These are phyloP conservation scores for Periophthalmodon schlosseri DNA, from an alignment of 2,113 vertebrate genomes.

Conservation along the genomic window DNA sequence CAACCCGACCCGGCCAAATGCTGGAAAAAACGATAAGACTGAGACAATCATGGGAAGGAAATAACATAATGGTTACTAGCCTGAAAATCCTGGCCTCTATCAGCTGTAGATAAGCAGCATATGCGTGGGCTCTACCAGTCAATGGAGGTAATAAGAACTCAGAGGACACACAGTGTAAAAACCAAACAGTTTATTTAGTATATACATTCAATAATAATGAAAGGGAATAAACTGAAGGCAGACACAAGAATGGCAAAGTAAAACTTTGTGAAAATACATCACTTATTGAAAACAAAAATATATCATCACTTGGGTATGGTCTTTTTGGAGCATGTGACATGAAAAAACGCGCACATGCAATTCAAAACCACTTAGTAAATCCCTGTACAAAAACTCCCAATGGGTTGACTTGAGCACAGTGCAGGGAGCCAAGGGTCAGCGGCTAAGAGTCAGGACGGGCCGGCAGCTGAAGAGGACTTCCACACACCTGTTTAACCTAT, in stretches of 20 bases:
- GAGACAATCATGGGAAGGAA: constrained; percentile 35
- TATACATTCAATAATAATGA: constrained; percentile 80
- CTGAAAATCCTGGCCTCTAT: constrained; percentile 1
- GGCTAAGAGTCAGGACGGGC: constrained; percentile 7
- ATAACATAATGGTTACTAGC: constrained; percentile 16
- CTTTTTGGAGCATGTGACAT: constrained; percentile 62
- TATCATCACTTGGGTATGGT: constrained; percentile 60
- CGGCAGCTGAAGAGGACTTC: constrained; percentile 19
- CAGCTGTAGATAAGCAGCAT: neutral
- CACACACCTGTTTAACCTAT: neutral
- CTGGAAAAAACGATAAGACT: constrained; percentile 38
- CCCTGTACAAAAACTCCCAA: constrained; percentile 64
- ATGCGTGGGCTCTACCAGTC: neutral
- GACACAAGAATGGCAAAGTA: constrained; percentile 71
- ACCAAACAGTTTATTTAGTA: constrained; percentile 81
- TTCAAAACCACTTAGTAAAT: constrained; percentile 60
- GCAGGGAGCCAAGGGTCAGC: constrained; percentile 30
- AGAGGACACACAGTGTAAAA: constrained; percentile 61
- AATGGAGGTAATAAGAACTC: constrained; percentile 33
- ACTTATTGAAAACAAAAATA: constrained; percentile 51
- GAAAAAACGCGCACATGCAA: constrained; percentile 64
- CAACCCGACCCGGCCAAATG: constrained; percentile 17
- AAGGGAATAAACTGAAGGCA: constrained; percentile 72
- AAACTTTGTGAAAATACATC: constrained; percentile 70
- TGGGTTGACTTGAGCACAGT: constrained; percentile 46